Conservation (phyloP, 1,140 invertebrate species). For the Leptinotarsa texana region DNA sequence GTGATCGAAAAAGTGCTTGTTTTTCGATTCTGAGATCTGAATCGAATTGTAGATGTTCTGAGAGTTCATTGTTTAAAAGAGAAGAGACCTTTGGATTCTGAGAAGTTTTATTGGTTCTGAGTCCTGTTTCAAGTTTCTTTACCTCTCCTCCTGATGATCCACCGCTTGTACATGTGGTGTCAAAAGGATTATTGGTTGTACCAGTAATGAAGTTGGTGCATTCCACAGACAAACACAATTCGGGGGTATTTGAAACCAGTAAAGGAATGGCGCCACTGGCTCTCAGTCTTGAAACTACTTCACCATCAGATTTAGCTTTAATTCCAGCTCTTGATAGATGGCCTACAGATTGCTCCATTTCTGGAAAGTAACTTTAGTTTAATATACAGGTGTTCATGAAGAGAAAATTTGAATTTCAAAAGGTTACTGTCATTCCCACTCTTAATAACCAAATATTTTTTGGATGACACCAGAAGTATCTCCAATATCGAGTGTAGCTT, state of each 20-base stretch:
- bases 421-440: too few species aligned
- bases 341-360: not conserved
- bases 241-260: slow-evolving; percentile 88
- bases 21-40: too few species aligned
- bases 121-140: slow-evolving; percentile 16
- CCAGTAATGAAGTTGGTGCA: slow-evolving; percentile 87
- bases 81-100: too few species aligned
- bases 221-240: slow-evolving; percentile 88
- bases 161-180: slow-evolving; percentile 72
- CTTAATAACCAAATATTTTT: too few species aligned
- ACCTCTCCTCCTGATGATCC: slow-evolving; percentile 83
- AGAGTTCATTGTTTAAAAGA: too few species aligned
- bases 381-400: too few species aligned
- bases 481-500: too few species aligned
- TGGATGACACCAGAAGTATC: too few species aligned
- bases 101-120: not conserved
- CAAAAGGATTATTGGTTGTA: slow-evolving; percentile 86
- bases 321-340: slow-evolving; percentile 51
- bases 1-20: too few species aligned
- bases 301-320: slow-evolving; percentile 72
- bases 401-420: too few species aligned
- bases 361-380: not conserved
- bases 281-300: slow-evolving; percentile 68
- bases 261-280: slow-evolving; percentile 80
- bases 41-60: too few species aligned